Percentiles rank a stretch among this genome's conserved stretches.
These are phyloP conservation scores for Drosophila kuntzei DNA, from an alignment of 2,888 invertebrate genomes.

Conservation along the genomic window DNA sequence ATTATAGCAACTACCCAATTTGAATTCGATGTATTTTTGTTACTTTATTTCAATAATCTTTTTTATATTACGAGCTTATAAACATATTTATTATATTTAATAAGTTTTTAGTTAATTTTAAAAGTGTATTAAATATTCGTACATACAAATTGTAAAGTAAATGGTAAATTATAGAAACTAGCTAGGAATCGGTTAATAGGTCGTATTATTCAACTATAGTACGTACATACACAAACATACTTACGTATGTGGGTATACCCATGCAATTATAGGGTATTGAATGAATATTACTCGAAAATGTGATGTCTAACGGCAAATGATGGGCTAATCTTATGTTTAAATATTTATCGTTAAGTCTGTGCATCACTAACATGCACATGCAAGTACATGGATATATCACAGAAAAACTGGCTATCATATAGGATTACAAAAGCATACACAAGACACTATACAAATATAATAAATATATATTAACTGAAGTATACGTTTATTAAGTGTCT, in stretches of 20 bases:
- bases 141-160: slow-evolving; percentile 10
- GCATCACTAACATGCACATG: slow-evolving; percentile 25
- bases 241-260: slow-evolving; percentile 9
- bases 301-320: slow-evolving; percentile 6
- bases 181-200: slow-evolving; percentile 22
- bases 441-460: slow-evolving; percentile 8
- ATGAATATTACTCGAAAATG: slow-evolving; percentile 1
- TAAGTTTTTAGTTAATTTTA: slow-evolving; percentile 11
- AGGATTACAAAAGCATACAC: slow-evolving; percentile 21
- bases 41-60: slow-evolving; percentile 13
- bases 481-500: neutral
- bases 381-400: slow-evolving; percentile 30
- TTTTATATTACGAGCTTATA: slow-evolving; percentile 18
- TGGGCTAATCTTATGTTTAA: slow-evolving; percentile 17
- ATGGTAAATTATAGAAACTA: slow-evolving; percentile 15
- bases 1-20: neutral
- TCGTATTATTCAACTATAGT: slow-evolving; percentile 16
- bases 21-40: slow-evolving; percentile 1
- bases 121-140: slow-evolving; percentile 16
- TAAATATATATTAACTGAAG: slow-evolving; percentile 3
- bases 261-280: slow-evolving; percentile 1
- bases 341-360: slow-evolving; percentile 22
- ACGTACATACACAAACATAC: slow-evolving; percentile 11
- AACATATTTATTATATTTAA: slow-evolving; percentile 11
- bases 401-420: slow-evolving; percentile 30